Percentiles rank a stretch among this genome's conserved stretches.
Conservation (phyloP, 2,797 vertebrate genomes). For the Manis javanica region DNA sequence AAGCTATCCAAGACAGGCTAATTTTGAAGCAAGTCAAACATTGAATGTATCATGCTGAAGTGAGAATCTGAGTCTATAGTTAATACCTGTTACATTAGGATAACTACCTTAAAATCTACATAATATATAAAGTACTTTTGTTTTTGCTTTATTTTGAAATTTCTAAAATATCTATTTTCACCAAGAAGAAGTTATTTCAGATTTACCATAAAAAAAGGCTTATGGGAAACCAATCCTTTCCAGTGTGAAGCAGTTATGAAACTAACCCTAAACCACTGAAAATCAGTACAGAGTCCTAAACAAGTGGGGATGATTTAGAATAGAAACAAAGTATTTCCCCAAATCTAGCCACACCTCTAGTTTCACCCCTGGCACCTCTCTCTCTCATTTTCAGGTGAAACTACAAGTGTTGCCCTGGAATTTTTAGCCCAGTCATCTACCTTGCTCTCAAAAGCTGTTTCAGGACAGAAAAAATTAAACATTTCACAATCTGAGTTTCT, state of each 20-base stretch:
- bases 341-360: neutral
- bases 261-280: neutral
- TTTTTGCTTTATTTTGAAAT: conserved; percentile 52
- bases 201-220: neutral
- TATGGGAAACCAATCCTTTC: neutral
- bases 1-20: neutral
- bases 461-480: neutral
- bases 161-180: conserved; percentile 45
- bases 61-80: neutral
- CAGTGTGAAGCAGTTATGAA: neutral
- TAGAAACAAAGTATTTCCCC: neutral
- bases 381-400: conserved; percentile 28
- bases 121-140: neutral
- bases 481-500: conserved; percentile 54
- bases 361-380: neutral
- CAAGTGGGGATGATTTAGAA: neutral
- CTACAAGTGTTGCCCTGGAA: neutral
- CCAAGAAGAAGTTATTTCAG: neutral
- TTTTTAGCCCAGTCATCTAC: neutral
- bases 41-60: neutral
- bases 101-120: conserved; percentile 10
- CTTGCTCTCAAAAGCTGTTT: conserved; percentile 22
- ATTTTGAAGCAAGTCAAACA: conserved; percentile 24
- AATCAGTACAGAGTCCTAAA: conserved; percentile 12
- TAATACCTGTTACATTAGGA: conserved; percentile 5